phyloP scores from a whole-genome alignment of 2,113 vertebrate species.

The Fulmarus glacialis region DNA sequence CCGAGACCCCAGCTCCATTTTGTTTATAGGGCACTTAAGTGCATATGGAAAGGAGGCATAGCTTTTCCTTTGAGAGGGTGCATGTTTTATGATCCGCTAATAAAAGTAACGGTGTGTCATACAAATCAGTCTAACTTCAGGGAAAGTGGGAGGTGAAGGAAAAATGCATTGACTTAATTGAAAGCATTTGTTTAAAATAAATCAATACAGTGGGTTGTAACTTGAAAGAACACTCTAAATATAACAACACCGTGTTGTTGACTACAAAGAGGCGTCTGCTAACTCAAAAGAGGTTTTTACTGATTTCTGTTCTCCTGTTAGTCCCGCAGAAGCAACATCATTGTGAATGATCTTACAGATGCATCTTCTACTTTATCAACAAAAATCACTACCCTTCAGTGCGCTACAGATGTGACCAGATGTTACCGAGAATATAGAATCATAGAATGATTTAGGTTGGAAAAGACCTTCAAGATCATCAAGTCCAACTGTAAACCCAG shows the following conservation, averaged over 20 bases:
- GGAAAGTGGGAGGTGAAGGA: constrained; percentile 30
- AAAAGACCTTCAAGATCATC: too few species aligned
- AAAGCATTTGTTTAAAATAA: constrained; percentile 50
- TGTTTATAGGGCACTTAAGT: neutral
- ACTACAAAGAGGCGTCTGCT: neutral
- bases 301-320: neutral
- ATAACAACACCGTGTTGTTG: neutral
- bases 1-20: neutral
- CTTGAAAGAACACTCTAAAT: constrained; percentile 24
- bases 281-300: neutral
- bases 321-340: neutral
- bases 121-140: constrained; percentile 5
- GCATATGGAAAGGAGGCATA: neutral
- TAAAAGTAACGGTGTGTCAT: constrained; percentile 16
- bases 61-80: neutral
- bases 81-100: constrained; percentile 6
- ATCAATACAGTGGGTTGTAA: constrained; percentile 5
- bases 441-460: too few species aligned
- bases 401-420: neutral
- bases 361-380: neutral
- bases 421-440: neutral
- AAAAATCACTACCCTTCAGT: neutral
- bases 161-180: constrained; percentile 32
- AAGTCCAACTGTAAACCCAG: too few species aligned
- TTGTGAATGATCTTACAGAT: neutral